Percentiles rank a stretch among this genome's conserved stretches.
These are phyloP conservation scores for Cyrtonyx montezumae DNA, from an alignment of 2,113 vertebrate species.

Conservation along the genomic window DNA sequence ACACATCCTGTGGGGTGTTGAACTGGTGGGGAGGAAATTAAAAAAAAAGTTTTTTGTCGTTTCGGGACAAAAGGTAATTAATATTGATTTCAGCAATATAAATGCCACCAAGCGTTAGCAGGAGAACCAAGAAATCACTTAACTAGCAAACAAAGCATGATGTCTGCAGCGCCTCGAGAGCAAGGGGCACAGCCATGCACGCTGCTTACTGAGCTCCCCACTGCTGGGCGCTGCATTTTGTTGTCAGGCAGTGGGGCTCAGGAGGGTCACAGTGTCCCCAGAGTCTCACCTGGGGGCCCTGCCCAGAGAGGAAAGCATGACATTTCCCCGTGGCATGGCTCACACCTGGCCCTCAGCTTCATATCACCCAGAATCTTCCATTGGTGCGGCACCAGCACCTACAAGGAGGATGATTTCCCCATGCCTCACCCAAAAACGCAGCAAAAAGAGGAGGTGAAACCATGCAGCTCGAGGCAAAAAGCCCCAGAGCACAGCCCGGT, in stretches of 20 bases:
- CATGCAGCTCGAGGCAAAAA: rapidly evolving
- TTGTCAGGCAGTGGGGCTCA: rapidly evolving
- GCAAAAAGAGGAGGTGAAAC: background rate
- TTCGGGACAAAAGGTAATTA: slow-evolving; percentile 15
- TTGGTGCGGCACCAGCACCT: rapidly evolving
- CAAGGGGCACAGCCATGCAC: background rate
- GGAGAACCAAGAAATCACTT: background rate
- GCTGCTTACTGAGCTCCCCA: rapidly evolving
- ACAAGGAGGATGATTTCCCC: rapidly evolving
- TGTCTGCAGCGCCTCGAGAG: background rate
- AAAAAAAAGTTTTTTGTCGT: background rate
- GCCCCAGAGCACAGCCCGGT: background rate
- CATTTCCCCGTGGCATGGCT: background rate
- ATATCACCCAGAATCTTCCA: background rate
- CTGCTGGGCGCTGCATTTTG: rapidly evolving
- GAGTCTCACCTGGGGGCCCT: background rate
- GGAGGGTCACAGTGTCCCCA: rapidly evolving
- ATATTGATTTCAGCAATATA: slow-evolving; percentile 45
- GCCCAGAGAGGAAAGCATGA: rapidly evolving
- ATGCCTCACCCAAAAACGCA: background rate
- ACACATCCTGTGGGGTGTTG: rapidly evolving
- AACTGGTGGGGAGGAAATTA: background rate
- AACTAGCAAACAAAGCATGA: background rate
- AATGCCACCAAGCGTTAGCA: slow-evolving; percentile 11
- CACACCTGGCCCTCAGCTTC: rapidly evolving